Evolutionary conservation across 2,797 vertebrate species (phyloP).

Genomic region (Ceryle rudis): DNA sequence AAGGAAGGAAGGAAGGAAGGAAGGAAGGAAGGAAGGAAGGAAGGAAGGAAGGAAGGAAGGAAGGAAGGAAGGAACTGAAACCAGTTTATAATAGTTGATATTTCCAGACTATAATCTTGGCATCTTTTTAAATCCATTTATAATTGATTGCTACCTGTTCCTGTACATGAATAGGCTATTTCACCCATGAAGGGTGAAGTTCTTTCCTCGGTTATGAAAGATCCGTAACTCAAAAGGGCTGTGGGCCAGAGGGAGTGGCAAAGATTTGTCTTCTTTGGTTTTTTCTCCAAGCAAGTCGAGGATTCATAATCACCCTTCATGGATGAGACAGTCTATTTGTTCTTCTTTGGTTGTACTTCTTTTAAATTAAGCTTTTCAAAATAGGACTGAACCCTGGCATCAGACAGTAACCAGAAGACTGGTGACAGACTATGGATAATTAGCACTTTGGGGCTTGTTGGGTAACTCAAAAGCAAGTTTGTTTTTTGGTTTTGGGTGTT

Average conservation of each 20-base stretch:
- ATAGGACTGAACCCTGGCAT: not conserved
- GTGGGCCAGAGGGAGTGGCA: not conserved
- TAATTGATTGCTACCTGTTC: conserved; percentile 45
- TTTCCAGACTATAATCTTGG: conserved; percentile 48
- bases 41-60: too few relatives aligned
- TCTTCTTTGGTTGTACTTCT: not conserved
- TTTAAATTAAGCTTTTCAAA: conserved; percentile 31
- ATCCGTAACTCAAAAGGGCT: conserved; percentile 52
- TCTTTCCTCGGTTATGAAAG: conserved; percentile 4
- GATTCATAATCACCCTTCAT: not conserved
- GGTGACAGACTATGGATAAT: not conserved
- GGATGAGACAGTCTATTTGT: not conserved
- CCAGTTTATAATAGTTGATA: conserved; percentile 48
- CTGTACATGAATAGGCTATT: conserved; percentile 28
- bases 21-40: not conserved
- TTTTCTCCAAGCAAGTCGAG: not conserved
- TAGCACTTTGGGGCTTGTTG: not conserved
- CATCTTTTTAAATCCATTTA: conserved; percentile 56
- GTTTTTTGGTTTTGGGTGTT: too few relatives aligned
- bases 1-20: too few relatives aligned
- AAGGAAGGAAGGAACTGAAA: not conserved
- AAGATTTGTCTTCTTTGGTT: not conserved
- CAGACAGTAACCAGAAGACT: not conserved
- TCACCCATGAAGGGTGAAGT: conserved; percentile 22
- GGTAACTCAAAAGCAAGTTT: too few relatives aligned